Conservation (phyloP, 2,888 invertebrate species). For the Tetanocera ferruginea region DNA sequence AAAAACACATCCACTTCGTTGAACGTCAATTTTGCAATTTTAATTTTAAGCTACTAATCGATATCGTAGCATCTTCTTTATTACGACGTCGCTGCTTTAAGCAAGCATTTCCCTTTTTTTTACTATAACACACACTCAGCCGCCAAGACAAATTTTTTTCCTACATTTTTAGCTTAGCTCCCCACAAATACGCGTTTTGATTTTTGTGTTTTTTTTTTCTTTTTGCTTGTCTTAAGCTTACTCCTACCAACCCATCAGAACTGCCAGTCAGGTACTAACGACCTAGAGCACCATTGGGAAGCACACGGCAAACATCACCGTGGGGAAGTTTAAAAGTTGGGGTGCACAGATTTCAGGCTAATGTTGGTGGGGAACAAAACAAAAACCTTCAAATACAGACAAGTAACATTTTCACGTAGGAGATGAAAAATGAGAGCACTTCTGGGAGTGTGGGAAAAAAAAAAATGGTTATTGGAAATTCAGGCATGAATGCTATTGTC, state of each 20-base stretch:
- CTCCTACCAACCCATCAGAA: background rate
- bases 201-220: too few species aligned
- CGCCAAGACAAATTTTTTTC: background rate
- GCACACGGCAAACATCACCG: background rate
- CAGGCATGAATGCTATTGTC: constrained; percentile 7
- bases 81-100: background rate
- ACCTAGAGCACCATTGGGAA: background rate
- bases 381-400: background rate
- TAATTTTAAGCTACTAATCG: constrained; percentile 10
- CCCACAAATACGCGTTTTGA: background rate
- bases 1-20: background rate
- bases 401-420: constrained; percentile 15
- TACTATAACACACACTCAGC: background rate
- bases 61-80: background rate
- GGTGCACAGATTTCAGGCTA: background rate
- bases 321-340: background rate
- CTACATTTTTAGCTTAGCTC: background rate
- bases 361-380: background rate
- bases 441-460: background rate
- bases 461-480: constrained; percentile 30
- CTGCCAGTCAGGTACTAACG: constrained; percentile 20
- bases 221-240: too few species aligned
- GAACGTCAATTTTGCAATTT: constrained; percentile 7
- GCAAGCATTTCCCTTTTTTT: background rate
- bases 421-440: constrained; percentile 5